Evolutionary conservation across 1,140 invertebrate species (phyloP), one percentile per base, ranked within the genome.

Genomic region (Listronotus bonariensis): DNA sequence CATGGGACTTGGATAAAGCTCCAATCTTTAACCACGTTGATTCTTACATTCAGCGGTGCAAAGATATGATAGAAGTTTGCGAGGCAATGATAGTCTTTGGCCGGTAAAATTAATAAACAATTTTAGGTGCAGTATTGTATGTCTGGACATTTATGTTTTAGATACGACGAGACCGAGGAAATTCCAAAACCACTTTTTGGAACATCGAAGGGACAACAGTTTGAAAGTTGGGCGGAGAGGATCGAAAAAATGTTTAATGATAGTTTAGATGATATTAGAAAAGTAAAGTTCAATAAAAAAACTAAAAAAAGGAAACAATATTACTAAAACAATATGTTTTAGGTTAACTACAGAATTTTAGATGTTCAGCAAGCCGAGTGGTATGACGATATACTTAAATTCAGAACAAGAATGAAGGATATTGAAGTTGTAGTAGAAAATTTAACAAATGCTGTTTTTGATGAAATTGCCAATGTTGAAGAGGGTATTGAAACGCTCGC

Each of bases 11-110:
- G 42, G 87, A 93, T 69, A 82, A 84, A 46, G 86, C 86, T n/a
- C 82, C 86, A 1, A 90, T 96, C 69, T 95, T 96, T 78, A 90
- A 90, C 72, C 89, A 93, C 70, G 83, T 95, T 12, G 88, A 95
- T 74, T 89, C 91, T 0, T 95, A 94, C 74, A 85, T 93, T 38
- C 87, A 91, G 78, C 83, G 93, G 53, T 90, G 93, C 71, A 85
- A 88, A 51, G 92, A 96, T 78, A 84, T 95, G 75, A 84, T 94
- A 43, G 91, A 95, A 78, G 88, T 96, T 43, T 92, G 89, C 74
- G 85, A 90, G 68, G 83, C 86, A 46, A 89, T 90, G 87, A 88
- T 89, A 58, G 86, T 87, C 62, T 91, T 91, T 78, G 89, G 87
- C 12, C 85, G 87, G 61, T 64, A 55, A 54, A n/a, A 8, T 9